These are phyloP conservation scores for Myripristis murdjan DNA, from an alignment of 2,797 vertebrate species.

Conservation along the genomic window DNA sequence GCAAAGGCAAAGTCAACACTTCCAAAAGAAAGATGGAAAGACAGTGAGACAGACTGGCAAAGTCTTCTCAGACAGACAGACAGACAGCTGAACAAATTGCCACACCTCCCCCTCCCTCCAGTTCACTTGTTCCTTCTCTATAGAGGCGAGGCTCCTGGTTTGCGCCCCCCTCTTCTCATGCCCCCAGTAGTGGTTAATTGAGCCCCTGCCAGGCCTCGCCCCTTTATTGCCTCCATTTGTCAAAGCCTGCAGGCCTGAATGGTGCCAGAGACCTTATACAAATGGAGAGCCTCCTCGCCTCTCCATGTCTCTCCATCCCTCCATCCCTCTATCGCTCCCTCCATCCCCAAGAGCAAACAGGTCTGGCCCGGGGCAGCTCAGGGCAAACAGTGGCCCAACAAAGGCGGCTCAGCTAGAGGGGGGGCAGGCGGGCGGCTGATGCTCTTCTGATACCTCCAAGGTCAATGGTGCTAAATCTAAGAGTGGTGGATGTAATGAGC, in stretches of 20 bases:
- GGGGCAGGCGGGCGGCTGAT: constrained; percentile 66
- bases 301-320: constrained; percentile 66
- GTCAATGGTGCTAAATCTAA: constrained; percentile 47
- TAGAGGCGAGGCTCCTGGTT: constrained; percentile 76
- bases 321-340: constrained; percentile 70
- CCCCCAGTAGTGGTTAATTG: constrained; percentile 82
- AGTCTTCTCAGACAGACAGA: constrained; percentile 60
- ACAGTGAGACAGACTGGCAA: constrained; percentile 49
- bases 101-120: constrained; percentile 76
- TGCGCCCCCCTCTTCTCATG: constrained; percentile 74
- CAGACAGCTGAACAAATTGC: constrained; percentile 84
- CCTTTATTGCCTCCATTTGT: constrained; percentile 87
- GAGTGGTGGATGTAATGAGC: constrained; percentile 28
- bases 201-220: constrained; percentile 83
- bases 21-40: constrained; percentile 55
- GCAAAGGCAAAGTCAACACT: constrained; percentile 55
- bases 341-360: constrained; percentile 82
- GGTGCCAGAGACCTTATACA: constrained; percentile 84
- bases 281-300: constrained; percentile 83
- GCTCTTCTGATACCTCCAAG: constrained; percentile 55
- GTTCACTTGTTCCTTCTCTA: constrained; percentile 79
- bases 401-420: constrained; percentile 44
- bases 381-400: constrained; percentile 76
- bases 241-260: constrained; percentile 83
- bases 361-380: constrained; percentile 68